Evolutionary conservation across 2,797 vertebrate genomes (phyloP).

Genomic region (Manis pentadactyla): DNA sequence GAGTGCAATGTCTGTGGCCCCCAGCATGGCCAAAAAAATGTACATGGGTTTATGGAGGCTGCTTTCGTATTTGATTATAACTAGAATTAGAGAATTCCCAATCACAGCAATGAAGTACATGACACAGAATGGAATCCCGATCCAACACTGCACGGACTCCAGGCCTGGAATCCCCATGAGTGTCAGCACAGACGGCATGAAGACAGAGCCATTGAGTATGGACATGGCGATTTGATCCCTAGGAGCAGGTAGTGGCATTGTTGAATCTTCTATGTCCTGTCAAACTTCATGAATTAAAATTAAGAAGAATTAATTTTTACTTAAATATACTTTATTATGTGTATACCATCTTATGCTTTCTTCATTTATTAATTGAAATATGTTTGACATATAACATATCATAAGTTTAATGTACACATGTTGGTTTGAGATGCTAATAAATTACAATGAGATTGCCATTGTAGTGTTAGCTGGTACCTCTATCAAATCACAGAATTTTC

Average conservation of each 20-base stretch:
- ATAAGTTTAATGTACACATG: neutral
- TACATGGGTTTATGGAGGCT: conserved; percentile 64
- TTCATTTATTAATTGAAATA: neutral
- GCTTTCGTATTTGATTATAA: conserved; percentile 52
- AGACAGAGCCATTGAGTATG: neutral
- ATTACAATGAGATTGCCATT: neutral
- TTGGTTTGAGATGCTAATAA: neutral
- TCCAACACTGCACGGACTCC: conserved; percentile 41
- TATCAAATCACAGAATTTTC: neutral
- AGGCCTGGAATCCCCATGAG: conserved; percentile 54
- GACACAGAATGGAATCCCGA: conserved; percentile 34
- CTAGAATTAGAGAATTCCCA: conserved; percentile 23
- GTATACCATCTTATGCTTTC: neutral
- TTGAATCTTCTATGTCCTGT: neutral
- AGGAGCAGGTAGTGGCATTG: neutral
- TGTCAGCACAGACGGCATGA: neutral
- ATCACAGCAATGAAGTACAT: conserved; percentile 8
- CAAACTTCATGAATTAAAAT: neutral
- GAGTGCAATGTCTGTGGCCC: conserved; percentile 82
- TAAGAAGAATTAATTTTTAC: neutral
- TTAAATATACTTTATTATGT: neutral
- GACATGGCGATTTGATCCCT: neutral
- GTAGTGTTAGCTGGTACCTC: neutral
- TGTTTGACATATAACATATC: neutral
- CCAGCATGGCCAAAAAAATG: conserved; percentile 53